Evolutionary conservation across 1,140 invertebrate genomes (phyloP), one percentile per base, ranked within the genome.

Genomic region (Eurosta solidaginis): DNA sequence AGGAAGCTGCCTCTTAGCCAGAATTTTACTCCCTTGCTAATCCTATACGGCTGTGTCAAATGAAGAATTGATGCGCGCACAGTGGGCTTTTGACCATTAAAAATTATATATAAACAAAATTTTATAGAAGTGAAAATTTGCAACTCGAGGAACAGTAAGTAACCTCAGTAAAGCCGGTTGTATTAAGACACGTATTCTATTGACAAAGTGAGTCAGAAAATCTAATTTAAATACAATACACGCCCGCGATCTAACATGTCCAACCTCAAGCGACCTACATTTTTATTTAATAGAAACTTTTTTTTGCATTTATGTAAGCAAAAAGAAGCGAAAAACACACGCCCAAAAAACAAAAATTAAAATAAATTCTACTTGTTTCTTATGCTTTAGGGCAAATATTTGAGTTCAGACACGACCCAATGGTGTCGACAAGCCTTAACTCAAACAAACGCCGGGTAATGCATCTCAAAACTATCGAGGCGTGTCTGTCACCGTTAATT

Each of bases 401-500:
- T 68, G 12, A 20, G 40, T 68, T 29, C 22, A 22, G 33, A 40
- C 29, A 68, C 59, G 59, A 22, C 17, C 59, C n/a, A 20, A 22
- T 40, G 59, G 33, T 22, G 33, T 17, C n/a, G 20, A 68, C 59
- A 68, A 68, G 36, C 45, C 45, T 47, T n/a, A 47, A 47, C 9
- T 17, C 45, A 17, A 47, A 47, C 45, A 47, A n/a, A n/a, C 59
- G 33, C 33, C n/a, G 20, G n/a, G 36, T 2, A n/a, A 68, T 59
- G 14, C 33, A 22, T 40, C 59, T 40, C 1, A n/a, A 68, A 68
- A 68, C 36, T 1, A 42, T 68, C 59, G 59, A 68, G 59, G 59
- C 27, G 59, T 75, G 42, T 75, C 47, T 75, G 74, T 50, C 74
- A 75, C 44, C 74, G 47, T 9, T 49, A 22, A 47, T 75, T 75